Conservation (phyloP, 2,113 vertebrate species). For the Paracyprichromis sp. region DNA sequence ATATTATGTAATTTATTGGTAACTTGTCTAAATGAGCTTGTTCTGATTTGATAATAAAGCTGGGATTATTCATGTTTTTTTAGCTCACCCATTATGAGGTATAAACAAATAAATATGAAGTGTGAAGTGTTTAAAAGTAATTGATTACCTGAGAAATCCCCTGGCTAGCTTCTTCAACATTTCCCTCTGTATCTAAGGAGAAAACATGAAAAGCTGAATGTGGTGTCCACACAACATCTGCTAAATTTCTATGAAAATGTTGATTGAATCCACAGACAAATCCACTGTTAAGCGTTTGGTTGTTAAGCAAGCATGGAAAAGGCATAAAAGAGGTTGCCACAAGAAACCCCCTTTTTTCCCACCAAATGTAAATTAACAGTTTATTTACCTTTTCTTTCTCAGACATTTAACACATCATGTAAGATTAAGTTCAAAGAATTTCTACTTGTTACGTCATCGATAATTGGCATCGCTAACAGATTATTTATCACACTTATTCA, state of each 20-base stretch:
- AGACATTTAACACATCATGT: background rate
- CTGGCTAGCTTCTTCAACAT: conserved; percentile 40
- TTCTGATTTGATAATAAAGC: background rate
- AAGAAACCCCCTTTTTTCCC: rapidly evolving
- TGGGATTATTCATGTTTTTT: rapidly evolving
- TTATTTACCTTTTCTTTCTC: background rate
- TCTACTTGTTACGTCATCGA: background rate
- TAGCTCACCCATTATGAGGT: background rate
- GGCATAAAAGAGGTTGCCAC: background rate
- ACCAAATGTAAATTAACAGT: background rate
- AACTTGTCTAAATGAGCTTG: background rate
- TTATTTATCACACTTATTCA: background rate
- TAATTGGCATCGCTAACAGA: background rate
- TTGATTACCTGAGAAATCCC: conserved; percentile 60
- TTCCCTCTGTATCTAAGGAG: conserved; percentile 38
- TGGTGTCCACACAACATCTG: rapidly evolving
- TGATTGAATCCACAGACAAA: rapidly evolving
- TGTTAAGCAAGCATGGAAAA: background rate
- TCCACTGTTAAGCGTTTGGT: background rate
- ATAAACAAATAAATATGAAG: background rate
- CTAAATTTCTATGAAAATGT: background rate
- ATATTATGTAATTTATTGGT: background rate
- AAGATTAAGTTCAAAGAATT: background rate
- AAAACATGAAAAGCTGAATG: background rate
- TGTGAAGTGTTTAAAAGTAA: background rate